Percentiles rank a stretch among this genome's conserved stretches.
Evolutionary conservation across 1,140 invertebrate genomes (phyloP).

Genomic region (Papilio glaucus): DNA sequence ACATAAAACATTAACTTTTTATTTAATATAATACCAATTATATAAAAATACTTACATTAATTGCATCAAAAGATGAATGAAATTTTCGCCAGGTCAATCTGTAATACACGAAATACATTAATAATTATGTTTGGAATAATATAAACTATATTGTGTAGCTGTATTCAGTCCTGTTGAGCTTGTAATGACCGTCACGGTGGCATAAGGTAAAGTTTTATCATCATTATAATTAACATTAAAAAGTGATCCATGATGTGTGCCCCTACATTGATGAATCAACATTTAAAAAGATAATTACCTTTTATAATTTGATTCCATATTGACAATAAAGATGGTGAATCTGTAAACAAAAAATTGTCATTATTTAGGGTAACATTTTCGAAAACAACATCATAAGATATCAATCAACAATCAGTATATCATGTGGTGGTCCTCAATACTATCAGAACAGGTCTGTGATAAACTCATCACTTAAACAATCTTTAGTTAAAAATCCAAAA

Average conservation of each 20-base stretch:
- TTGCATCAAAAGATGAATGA: not conserved
- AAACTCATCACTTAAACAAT: conserved; percentile 52
- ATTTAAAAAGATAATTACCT: conserved; percentile 28
- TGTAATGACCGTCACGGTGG: conserved; percentile 62
- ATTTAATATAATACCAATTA: too few species aligned
- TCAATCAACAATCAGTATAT: conserved; percentile 34
- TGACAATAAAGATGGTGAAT: too few species aligned
- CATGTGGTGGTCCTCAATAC: conserved; percentile 42
- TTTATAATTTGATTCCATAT: too few species aligned
- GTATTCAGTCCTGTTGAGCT: conserved; percentile 66
- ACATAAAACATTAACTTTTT: too few species aligned
- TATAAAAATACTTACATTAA: conserved; percentile 4
- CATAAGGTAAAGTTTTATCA: conserved; percentile 63
- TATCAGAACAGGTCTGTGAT: conserved; percentile 55
- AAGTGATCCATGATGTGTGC: not conserved
- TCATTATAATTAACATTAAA: conserved; percentile 49
- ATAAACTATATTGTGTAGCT: not conserved
- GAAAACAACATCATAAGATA: too few species aligned
- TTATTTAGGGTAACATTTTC: not conserved
- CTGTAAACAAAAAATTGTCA: conserved; percentile 3
- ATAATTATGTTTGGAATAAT: not conserved
- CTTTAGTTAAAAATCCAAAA: too few species aligned
- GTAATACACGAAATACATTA: not conserved
- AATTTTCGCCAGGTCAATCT: not conserved
- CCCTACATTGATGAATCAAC: not conserved